Conservation (phyloP, 2,113 vertebrate genomes). For the Typhlomys cinereus region DNA sequence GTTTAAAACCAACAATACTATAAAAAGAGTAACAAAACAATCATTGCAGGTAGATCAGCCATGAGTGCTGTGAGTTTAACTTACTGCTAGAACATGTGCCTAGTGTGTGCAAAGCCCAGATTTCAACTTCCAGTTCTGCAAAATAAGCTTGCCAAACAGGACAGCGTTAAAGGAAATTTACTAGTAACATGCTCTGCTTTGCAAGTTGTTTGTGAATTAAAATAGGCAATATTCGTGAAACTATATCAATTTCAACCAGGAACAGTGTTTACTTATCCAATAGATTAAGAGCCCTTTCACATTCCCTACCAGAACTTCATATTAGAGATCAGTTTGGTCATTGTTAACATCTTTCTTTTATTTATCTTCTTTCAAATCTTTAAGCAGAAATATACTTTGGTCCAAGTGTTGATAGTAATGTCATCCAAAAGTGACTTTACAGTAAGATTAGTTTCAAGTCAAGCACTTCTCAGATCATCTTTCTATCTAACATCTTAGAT, state of each 20-base stretch:
- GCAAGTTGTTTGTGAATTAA: slow-evolving; percentile 1
- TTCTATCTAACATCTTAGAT: background rate
- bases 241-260: background rate
- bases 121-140: background rate
- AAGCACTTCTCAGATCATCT: slow-evolving; percentile 11
- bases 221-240: background rate
- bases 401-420: background rate
- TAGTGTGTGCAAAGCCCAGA: too few relatives aligned
- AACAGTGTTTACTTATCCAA: background rate
- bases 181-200: background rate
- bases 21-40: background rate
- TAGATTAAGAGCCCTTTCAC: background rate
- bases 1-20: background rate
- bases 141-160: too few relatives aligned
- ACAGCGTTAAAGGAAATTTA: background rate
- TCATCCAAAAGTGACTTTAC: background rate
- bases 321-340: background rate
- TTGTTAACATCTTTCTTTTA: background rate
- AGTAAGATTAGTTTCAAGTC: slow-evolving; percentile 34
- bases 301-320: background rate
- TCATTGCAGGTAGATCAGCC: background rate
- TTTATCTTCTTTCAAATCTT: background rate
- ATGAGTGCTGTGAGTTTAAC: background rate
- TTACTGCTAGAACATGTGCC: background rate
- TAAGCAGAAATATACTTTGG: slow-evolving; percentile 28